Percentiles rank a stretch among this genome's conserved stretches.
These are phyloP conservation scores for Cygnus olor DNA, from an alignment of 2,797 vertebrate species.

Conservation along the genomic window DNA sequence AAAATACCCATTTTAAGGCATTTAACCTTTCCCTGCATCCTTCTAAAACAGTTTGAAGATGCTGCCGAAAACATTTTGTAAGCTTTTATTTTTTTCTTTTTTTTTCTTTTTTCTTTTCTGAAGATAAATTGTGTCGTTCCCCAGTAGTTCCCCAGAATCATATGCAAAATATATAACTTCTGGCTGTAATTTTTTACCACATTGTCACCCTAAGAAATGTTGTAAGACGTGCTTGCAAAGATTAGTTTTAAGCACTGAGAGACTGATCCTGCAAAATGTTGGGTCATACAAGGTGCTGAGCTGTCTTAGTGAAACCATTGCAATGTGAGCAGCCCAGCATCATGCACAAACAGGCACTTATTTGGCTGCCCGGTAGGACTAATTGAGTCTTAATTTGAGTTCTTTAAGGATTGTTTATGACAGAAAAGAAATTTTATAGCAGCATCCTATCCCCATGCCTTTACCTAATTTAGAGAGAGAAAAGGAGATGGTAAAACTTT, in stretches of 20 bases:
- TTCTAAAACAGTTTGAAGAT: constrained; percentile 36
- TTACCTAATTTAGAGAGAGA: neutral
- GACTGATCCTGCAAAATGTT: neutral
- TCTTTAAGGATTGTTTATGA: neutral
- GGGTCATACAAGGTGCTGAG: neutral
- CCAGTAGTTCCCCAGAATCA: constrained; percentile 2
- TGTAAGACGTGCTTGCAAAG: constrained; percentile 47
- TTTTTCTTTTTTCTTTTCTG: neutral
- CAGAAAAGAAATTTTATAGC: neutral
- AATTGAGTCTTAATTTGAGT: neutral
- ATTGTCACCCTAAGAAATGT: constrained; percentile 50
- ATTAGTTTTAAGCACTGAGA: constrained; percentile 44
- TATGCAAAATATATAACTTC: constrained; percentile 34
- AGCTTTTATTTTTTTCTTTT: constrained; percentile 27
- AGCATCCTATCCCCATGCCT: neutral
- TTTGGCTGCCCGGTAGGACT: neutral
- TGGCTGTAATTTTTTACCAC: constrained; percentile 25
- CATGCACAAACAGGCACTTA: neutral
- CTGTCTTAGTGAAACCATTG: neutral
- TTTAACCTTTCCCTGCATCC: constrained; percentile 9
- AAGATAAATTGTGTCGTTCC: constrained; percentile 27
- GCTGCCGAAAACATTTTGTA: constrained; percentile 36
- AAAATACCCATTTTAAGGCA: constrained; percentile 19
- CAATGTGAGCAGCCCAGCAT: neutral
- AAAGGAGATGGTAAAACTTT: neutral